These are phyloP conservation scores for Atta colombica DNA, from an alignment of 1,140 invertebrate genomes.

Conservation along the genomic window DNA sequence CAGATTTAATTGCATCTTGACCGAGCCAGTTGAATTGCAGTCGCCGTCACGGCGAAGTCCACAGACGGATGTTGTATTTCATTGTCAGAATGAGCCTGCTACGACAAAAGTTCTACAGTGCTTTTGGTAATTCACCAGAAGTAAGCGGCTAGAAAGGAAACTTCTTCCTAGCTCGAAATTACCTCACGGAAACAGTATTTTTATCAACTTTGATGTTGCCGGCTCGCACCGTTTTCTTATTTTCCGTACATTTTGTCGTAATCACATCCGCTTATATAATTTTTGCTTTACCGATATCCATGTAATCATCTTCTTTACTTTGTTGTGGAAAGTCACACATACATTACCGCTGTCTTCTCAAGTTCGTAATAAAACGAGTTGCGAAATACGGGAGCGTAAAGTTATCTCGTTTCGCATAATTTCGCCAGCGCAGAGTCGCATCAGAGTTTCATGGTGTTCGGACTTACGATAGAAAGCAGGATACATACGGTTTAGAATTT, in stretches of 20 bases:
- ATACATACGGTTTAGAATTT: conserved; percentile 43
- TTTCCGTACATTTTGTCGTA: conserved; percentile 28
- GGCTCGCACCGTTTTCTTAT: conserved; percentile 7
- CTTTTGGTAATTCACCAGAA: conserved; percentile 45
- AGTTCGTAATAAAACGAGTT: conserved; percentile 16
- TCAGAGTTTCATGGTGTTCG: conserved; percentile 31
- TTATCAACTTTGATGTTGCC: conserved; percentile 51
- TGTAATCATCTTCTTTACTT: conserved; percentile 18
- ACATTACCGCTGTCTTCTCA: conserved; percentile 2
- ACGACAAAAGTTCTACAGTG: conserved; percentile 52
- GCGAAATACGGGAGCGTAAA: conserved; percentile 30
- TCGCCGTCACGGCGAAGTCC: conserved; percentile 54
- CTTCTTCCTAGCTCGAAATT: conserved; percentile 2
- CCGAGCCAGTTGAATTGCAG: conserved; percentile 56
- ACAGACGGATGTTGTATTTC: conserved; percentile 63
- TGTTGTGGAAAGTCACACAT: neutral
- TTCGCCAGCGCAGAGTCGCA: conserved; percentile 4
- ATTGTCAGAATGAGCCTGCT: conserved; percentile 56
- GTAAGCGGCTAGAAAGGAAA: conserved; percentile 32
- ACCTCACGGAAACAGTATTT: conserved; percentile 32
- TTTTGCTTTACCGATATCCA: conserved; percentile 23
- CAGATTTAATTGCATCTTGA: conserved; percentile 75
- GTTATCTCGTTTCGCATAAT: conserved; percentile 57
- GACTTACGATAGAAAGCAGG: conserved; percentile 31
- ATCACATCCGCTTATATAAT: conserved; percentile 29